phyloP scores from a whole-genome alignment of 2,888 invertebrate species.

The Biston stratarius region DNA sequence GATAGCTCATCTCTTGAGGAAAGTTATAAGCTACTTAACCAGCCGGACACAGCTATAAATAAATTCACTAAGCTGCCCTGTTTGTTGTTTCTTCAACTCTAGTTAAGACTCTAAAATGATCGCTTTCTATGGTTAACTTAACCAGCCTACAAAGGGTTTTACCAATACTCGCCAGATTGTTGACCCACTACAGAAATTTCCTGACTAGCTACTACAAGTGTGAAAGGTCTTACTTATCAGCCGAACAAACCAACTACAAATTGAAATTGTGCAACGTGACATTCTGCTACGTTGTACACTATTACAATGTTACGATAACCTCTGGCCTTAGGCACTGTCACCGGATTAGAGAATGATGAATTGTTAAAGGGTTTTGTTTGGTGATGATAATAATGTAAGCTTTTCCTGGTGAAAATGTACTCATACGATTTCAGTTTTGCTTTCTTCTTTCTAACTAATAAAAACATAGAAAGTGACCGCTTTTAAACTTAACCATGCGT shows the following conservation, averaged over 20 bases:
- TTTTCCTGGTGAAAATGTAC: not conserved
- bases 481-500: constrained; percentile 25
- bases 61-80: too few species aligned
- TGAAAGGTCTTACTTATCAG: constrained; percentile 37
- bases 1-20: too few species aligned
- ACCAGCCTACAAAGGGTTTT: constrained; percentile 6
- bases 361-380: not conserved
- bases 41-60: too few species aligned
- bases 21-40: too few species aligned
- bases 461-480: constrained; percentile 12
- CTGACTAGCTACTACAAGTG: constrained; percentile 18
- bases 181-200: constrained; percentile 8
- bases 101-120: too few species aligned
- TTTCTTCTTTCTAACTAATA: constrained; percentile 4
- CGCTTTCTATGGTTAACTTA: not conserved
- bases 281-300: constrained; percentile 35
- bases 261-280: constrained; percentile 45
- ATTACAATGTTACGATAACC: constrained; percentile 35
- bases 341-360: constrained; percentile 16
- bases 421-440: not conserved
- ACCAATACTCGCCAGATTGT: constrained; percentile 1
- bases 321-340: constrained; percentile 16
- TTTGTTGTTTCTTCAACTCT: too few species aligned
- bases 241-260: constrained; percentile 35
- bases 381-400: not conserved